Conservation (phyloP, 2,888 invertebrate species). For the Brachyptera putata region DNA sequence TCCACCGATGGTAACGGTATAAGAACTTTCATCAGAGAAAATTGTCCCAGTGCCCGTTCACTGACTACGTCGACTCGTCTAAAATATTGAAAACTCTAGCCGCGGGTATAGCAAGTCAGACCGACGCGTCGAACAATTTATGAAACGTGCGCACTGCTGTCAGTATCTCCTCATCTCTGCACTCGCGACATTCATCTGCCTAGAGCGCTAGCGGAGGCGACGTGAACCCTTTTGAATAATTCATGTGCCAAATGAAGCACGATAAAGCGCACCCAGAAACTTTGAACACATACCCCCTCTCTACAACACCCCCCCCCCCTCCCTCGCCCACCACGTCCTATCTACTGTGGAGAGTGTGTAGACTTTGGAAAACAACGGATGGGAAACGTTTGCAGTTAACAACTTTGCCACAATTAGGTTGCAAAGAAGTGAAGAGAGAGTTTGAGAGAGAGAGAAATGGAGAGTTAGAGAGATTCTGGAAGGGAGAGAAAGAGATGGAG, state of each 20-base stretch:
- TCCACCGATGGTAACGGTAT: no score
- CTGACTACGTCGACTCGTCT: no score
- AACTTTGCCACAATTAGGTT: conserved; percentile 30
- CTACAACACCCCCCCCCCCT: background rate
- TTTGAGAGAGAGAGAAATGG: no score
- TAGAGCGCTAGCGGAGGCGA: conserved; percentile 6
- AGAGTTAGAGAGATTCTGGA: no score
- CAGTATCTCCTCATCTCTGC: background rate
- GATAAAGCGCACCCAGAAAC: background rate
- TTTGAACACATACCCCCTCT: background rate
- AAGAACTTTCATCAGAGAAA: no score
- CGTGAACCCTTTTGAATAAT: conserved; percentile 28
- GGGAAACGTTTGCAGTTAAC: conserved; percentile 23
- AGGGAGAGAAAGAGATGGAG: no score
- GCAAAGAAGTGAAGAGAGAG: no score
- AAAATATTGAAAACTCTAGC: background rate
- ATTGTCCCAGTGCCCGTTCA: no score
- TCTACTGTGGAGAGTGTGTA: background rate
- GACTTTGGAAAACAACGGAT: background rate
- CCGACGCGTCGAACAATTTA: background rate
- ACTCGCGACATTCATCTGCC: conserved; percentile 5
- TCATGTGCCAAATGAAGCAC: conserved; percentile 30
- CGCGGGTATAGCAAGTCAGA: background rate
- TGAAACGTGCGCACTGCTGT: background rate
- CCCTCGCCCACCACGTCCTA: background rate